Conservation (phyloP, 2,888 invertebrate species). For the Cantharis rufa region DNA sequence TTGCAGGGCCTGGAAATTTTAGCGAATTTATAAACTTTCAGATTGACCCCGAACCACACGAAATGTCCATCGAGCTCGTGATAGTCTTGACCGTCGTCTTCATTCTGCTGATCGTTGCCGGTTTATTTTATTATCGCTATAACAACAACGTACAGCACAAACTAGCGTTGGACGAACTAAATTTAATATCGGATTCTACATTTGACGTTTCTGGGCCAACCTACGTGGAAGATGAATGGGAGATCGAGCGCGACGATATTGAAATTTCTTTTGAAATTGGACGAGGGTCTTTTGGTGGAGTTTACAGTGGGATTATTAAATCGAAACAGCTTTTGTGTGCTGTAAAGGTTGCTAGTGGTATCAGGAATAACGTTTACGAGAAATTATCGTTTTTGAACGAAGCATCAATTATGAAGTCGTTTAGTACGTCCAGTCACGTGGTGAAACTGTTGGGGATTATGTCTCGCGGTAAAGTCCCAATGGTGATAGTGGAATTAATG, state of each 20-base stretch:
- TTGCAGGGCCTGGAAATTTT: slow-evolving; percentile 60
- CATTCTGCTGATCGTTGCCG: slow-evolving; percentile 28
- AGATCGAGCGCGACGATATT: slow-evolving; percentile 65
- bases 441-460: slow-evolving; percentile 74
- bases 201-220: slow-evolving; percentile 64
- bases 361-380: slow-evolving; percentile 59
- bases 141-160: slow-evolving; percentile 37
- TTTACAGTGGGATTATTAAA: slow-evolving; percentile 64
- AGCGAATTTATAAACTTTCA: slow-evolving; percentile 40
- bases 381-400: slow-evolving; percentile 69
- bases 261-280: slow-evolving; percentile 62
- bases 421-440: slow-evolving; percentile 67
- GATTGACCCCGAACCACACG: slow-evolving; percentile 22
- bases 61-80: not conserved
- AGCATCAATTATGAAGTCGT: slow-evolving; percentile 74
- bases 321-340: slow-evolving; percentile 58
- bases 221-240: slow-evolving; percentile 74
- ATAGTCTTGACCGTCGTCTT: slow-evolving; percentile 36
- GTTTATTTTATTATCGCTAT: slow-evolving; percentile 35
- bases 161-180: slow-evolving; percentile 48
- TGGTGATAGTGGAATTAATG: slow-evolving; percentile 83
- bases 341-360: slow-evolving; percentile 67
- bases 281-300: slow-evolving; percentile 75
- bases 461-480: slow-evolving; percentile 67
- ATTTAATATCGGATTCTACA: slow-evolving; percentile 64